Evolutionary conservation across 2,113 vertebrate genomes (phyloP).

Genomic region (Acinonyx jubatus): DNA sequence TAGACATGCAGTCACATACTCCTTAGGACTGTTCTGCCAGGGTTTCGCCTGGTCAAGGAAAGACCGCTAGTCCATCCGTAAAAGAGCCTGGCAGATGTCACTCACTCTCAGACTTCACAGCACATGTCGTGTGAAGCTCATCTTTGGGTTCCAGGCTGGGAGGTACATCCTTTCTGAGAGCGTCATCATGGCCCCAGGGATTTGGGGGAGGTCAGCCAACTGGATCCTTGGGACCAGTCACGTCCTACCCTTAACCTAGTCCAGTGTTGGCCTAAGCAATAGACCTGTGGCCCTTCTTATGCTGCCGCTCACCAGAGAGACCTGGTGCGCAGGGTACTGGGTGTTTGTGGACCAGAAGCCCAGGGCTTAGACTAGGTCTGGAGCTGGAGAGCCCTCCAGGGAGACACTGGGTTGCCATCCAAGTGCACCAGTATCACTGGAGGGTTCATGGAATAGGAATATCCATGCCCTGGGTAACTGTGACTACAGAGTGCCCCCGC

Average conservation of each 20-base stretch:
- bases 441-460: too few species aligned
- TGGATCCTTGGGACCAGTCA: not conserved
- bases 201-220: not conserved
- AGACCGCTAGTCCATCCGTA: not conserved
- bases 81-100: not conserved
- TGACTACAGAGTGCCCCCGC: not conserved
- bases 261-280: not conserved
- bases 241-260: not conserved
- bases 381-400: too few species aligned
- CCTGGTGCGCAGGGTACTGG: not conserved
- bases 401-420: not conserved
- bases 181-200: not conserved
- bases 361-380: not conserved
- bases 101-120: not conserved
- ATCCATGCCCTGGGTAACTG: too few species aligned
- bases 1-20: rapidly evolving
- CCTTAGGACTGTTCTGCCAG: not conserved
- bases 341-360: not conserved
- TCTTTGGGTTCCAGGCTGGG: not conserved
- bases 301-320: not conserved
- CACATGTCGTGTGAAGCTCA: not conserved
- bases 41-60: not conserved
- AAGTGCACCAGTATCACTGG: too few species aligned
- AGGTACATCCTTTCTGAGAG: not conserved
- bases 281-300: not conserved